Base-by-base conservation (phyloP, 2,797 vertebrate species). In the Galagoides demidoff region DNA sequence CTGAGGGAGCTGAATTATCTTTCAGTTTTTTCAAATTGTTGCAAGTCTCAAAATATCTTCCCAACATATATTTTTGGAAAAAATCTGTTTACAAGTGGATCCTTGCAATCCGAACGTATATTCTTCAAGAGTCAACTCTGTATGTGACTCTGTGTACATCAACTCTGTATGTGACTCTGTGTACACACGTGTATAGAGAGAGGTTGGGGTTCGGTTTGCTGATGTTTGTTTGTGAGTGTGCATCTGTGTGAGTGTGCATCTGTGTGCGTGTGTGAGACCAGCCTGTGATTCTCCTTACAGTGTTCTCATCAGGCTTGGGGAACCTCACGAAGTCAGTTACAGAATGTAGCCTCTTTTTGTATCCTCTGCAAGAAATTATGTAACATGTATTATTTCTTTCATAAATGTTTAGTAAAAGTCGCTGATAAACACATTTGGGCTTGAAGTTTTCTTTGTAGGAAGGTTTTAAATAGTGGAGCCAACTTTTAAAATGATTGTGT, bases 401-500 rank as follows among this genome's bases (percentile, higher is more conserved):
- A 8, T 12, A 85, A 57, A 71, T 73, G 4, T 84, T 77, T 59
- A 4, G 39, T 85, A 39, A 43, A 85, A 91, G 61, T 89, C 27
- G 66, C 49, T 85, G 59, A 19, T 45, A 85, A 92, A 84, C 49
- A 79, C 27, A 89, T 59, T 79, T 94, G 49, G 76, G 7, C 39
- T 55, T 64, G 22, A 88, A 61, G 74, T 34, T 85, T 91, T 85
- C 76, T 88, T 70, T 86, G 55, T 70, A 81, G 43, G 43, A 87
- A 74, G 19, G 22, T 85, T 68, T 94, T 45, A 79, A 74, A 14
- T 92, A 59, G 27, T 83, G 8, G n/a, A 57, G 22, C 79, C n/a
- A 71, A 57, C 16, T 89, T 92, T 76, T 82, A 57, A 81, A 85
- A 85, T 59, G 39, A 43, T 55, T 83, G 57, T 52, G 49, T 52